Base-by-base conservation (phyloP, 2,797 vertebrate species). In the Schizothorax lantsangensis region DNA sequence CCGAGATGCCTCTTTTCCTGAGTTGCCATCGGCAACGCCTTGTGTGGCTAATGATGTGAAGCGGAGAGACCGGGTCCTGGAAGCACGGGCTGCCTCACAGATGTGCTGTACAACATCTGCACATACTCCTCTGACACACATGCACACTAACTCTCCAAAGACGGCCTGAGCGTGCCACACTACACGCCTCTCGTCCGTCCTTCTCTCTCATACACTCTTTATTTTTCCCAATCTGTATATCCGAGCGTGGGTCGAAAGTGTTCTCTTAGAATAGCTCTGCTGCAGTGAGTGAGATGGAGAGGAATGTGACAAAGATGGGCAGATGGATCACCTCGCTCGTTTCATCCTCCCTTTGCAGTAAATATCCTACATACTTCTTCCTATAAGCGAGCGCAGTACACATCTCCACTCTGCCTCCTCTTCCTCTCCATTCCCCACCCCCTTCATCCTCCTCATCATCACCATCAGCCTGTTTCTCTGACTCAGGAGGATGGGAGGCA, bases 211-310 rank as follows among this genome's bases (percentile, higher is more conserved):
- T 45, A 66, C 87, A 59, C 81, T 86, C 87, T 72, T 80, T 33
- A 71, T 80, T 80, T 80, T 72, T 72, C 77, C 72, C 66, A 0
- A 79, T 85, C 66, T 72, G 19, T 89, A 87, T 81, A 87, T 88
- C 87, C 68, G 87, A 68, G 92, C 85, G 94, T 94, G 93, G 94
- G 93, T 86, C 90, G 89, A 82, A 91, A 89, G 81, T 68, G 91
- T 91, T 91, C 91, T 90, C 92, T 93, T 86, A 91, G 91, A 93
- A 93, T 91, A 93, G 89, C 92, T 88, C 86, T 91, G 92, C 91
- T 91, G 91, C 90, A 91, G 62, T 87, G 88, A 88, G 89, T 88
- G 71, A 92, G 43, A 86, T 66, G 83, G 72, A 17, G 72, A 19
- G 72, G 85, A 84, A 86, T 64, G 33, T n/a, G 23, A 88, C 69